Percentiles rank a stretch among this genome's conserved stretches.
Evolutionary conservation across 2,797 vertebrate species (phyloP).

Genomic region (Pseudotriccus pelzelni): DNA sequence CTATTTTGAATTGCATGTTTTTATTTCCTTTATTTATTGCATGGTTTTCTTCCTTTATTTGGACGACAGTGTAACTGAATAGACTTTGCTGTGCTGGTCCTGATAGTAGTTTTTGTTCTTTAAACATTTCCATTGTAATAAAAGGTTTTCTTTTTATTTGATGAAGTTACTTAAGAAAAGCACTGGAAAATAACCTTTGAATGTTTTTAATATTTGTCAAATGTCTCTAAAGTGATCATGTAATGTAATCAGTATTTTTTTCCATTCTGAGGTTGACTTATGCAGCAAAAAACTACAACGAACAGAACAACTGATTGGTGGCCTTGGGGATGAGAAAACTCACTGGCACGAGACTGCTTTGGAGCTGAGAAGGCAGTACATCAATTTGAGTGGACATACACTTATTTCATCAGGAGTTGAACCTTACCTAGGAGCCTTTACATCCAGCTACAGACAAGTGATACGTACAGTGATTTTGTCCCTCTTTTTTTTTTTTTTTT

Average conservation of each 20-base stretch:
- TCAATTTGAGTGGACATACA: constrained; percentile 86
- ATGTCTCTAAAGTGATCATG: not conserved
- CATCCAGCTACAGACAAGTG: constrained; percentile 88
- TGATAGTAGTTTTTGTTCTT: not conserved
- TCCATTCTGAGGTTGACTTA: constrained; percentile 79
- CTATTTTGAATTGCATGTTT: not conserved
- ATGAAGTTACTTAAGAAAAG: not conserved
- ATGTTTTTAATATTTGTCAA: not conserved
- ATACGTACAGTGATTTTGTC: not conserved
- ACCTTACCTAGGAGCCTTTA: constrained; percentile 89
- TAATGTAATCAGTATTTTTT: not conserved
- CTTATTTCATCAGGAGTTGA: constrained; percentile 86
- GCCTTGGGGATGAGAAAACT: constrained; percentile 89
- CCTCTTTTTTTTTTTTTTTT: not conserved
- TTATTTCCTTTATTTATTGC: not conserved
- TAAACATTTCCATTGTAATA: not conserved
- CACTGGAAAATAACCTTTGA: not conserved
- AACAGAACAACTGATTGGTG: constrained; percentile 88
- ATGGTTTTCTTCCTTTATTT: not conserved
- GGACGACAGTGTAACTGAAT: not conserved
- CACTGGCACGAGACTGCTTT: constrained; percentile 83
- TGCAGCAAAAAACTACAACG: constrained; percentile 88
- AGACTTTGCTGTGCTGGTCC: not conserved
- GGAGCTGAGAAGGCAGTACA: constrained; percentile 81
- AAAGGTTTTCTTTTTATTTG: not conserved